Percentiles rank a stretch among this genome's conserved stretches.
phyloP scores from a whole-genome alignment of 2,797 vertebrate genomes.

The Taeniopygia guttata region DNA sequence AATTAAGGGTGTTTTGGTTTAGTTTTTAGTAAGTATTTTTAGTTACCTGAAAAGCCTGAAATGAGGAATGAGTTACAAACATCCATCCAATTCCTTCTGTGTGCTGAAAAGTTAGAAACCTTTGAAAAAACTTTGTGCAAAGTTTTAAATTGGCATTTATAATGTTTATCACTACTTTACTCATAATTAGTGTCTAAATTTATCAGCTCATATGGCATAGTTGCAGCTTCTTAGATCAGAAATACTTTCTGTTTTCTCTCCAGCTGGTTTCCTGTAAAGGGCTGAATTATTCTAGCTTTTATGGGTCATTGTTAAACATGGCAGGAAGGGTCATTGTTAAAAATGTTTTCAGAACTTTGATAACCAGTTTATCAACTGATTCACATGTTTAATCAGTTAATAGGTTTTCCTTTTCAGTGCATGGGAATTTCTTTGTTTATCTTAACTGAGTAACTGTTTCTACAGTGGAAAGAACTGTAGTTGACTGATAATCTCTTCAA shows the following conservation, averaged over 20 bases:
- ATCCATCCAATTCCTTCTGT: not conserved
- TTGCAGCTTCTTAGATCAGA: constrained; percentile 32
- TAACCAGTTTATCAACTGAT: constrained; percentile 69
- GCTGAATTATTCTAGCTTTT: constrained; percentile 65
- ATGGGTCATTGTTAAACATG: constrained; percentile 63
- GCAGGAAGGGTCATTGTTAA: constrained; percentile 69
- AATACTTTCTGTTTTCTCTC: constrained; percentile 29
- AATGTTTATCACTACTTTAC: not conserved
- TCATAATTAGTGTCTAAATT: not conserved
- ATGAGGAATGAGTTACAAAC: not conserved
- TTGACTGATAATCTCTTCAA: constrained; percentile 63
- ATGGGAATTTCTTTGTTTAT: constrained; percentile 71
- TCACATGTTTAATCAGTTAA: constrained; percentile 71
- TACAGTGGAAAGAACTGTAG: constrained; percentile 63
- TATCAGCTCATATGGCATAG: not conserved
- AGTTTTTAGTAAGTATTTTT: not conserved
- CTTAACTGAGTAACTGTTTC: constrained; percentile 58
- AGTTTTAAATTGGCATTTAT: constrained; percentile 6
- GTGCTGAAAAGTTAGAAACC: not conserved
- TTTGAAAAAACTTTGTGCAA: not conserved
- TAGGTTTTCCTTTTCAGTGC: constrained; percentile 65
- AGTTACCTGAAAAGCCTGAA: not conserved
- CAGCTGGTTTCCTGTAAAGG: constrained; percentile 51
- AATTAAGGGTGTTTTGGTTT: not conserved
- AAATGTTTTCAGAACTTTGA: constrained; percentile 71